These are phyloP conservation scores for Stichodactyla mertensii DNA, from an alignment of 64 coral and sea anemone genomes.

Conservation along the genomic window DNA sequence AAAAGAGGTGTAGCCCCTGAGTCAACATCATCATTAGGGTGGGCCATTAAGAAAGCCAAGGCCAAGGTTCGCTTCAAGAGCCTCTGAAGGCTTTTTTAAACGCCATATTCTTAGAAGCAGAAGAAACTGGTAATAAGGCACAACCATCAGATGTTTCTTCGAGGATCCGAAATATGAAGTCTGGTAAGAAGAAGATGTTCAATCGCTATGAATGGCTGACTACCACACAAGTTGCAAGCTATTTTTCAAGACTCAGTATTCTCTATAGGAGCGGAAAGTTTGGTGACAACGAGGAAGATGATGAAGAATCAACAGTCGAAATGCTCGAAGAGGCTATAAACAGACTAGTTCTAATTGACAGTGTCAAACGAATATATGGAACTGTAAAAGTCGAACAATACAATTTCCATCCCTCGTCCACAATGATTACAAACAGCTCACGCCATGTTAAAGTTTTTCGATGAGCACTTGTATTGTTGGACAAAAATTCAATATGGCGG, in stretches of 20 bases:
- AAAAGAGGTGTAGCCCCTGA: not conserved
- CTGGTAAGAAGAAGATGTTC: constrained; percentile 21
- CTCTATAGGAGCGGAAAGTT: not conserved
- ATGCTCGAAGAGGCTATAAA: not conserved
- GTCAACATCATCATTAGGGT: not conserved
- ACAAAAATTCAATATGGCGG: too few species aligned
- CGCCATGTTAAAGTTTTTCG: too few species aligned
- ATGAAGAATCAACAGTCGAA: not conserved
- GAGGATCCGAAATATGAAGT: constrained; percentile 21
- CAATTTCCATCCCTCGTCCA: too few species aligned
- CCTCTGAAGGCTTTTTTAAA: constrained; percentile 24
- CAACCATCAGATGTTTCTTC: constrained; percentile 7
- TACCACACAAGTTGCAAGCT: constrained; percentile 21
- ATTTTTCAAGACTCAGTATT: constrained; percentile 37
- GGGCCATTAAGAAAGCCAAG: constrained; percentile 10
- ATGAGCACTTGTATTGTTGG: too few species aligned
- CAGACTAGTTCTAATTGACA: not conserved
- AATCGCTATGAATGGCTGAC: constrained; percentile 27
- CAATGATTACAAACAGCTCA: too few species aligned
- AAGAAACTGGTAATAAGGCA: constrained; percentile 50
- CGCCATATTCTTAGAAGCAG: constrained; percentile 21
- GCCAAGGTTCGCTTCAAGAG: not conserved
- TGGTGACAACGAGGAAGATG: not conserved
- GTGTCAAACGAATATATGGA: not conserved
- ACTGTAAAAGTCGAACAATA: not conserved